These are phyloP conservation scores for Drosophila prosaltans DNA, from an alignment of 1,140 invertebrate species.

Conservation along the genomic window DNA sequence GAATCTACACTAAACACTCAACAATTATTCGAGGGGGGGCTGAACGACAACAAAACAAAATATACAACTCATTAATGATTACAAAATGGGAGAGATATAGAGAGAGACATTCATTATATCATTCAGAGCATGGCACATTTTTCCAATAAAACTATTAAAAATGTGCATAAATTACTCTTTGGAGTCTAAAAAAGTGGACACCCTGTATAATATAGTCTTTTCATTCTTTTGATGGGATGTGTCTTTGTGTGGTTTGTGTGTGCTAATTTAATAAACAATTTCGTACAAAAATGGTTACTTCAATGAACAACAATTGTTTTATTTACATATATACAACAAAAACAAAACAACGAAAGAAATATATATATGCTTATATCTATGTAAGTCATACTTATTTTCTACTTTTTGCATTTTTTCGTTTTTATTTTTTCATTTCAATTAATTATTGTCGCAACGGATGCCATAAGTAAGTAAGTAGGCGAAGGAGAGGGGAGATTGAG, in stretches of 20 bases:
- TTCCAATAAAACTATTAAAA: slow-evolving; percentile 75
- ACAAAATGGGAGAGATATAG: slow-evolving; percentile 27
- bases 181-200: slow-evolving; percentile 29
- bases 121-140: slow-evolving; percentile 42
- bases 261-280: slow-evolving; percentile 49
- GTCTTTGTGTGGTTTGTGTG: slow-evolving; percentile 15
- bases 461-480: slow-evolving; percentile 3
- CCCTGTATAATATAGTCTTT: slow-evolving; percentile 33
- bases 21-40: slow-evolving; percentile 36
- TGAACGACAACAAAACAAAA: slow-evolving; percentile 36
- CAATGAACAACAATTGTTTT: slow-evolving; percentile 55
- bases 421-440: slow-evolving; percentile 51
- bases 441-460: slow-evolving; percentile 52
- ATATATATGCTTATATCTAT: neutral
- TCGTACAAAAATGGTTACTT: slow-evolving; percentile 35
- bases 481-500: neutral
- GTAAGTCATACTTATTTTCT: neutral
- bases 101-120: slow-evolving; percentile 14
- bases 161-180: slow-evolving; percentile 70
- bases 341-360: slow-evolving; percentile 2
- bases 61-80: slow-evolving; percentile 62
- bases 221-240: slow-evolving; percentile 39
- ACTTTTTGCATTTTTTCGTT: slow-evolving; percentile 20
- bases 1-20: slow-evolving; percentile 50
- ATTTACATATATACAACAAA: slow-evolving; percentile 37